Evolutionary conservation across 2,113 vertebrate species (phyloP), one percentile per base, ranked within the genome.

Genomic region (Entomyzon cyanotis): DNA sequence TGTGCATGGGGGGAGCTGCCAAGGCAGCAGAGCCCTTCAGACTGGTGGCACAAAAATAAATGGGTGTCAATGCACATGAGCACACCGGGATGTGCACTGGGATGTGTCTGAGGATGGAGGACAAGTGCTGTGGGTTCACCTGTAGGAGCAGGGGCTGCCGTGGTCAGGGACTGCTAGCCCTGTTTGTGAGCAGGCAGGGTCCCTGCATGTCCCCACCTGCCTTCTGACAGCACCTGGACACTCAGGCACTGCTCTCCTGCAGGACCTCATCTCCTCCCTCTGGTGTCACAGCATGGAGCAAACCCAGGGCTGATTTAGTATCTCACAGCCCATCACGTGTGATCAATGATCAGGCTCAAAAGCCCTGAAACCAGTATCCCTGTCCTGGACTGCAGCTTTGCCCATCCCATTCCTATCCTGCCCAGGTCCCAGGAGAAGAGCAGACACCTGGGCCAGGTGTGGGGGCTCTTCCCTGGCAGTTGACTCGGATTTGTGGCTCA

Each of bases 121-220:
- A 17, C 5, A 44, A 67, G 44, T 0, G 0, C 49, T 41, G n/a
- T 19, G 58, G 44, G 30, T 56, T 82, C 41, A 15, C 44, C 39
- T 24, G n/a, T n/a, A 46, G 68, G n/a, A 77, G 41, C 47, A 22
- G 25, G 11, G 31, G 5, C 15, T 2, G 3, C 33, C 0, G 0
- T 7, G 11, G 30, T 16, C 23, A 11, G 47, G 56, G 12, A 28
- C 28, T 31, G 39, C 39, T 62, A 46, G 52, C 15, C 17, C 35
- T 10, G 27, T 37, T 20, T 37, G 47, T 15, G 53, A 31, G 47
- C 64, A 42, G n/a, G 21, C n/a, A 31, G 62, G 25, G n/a, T 33
- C 25, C 37, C 62, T 2, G 8, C 30, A 10, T 1, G 2, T 31
- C 59, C 59, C 71, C 31, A 31, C 39, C 47, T 7, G 1, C 35